Evolutionary conservation across 2,113 vertebrate genomes (phyloP).

Genomic region (Protobothrops flavoviridis): DNA sequence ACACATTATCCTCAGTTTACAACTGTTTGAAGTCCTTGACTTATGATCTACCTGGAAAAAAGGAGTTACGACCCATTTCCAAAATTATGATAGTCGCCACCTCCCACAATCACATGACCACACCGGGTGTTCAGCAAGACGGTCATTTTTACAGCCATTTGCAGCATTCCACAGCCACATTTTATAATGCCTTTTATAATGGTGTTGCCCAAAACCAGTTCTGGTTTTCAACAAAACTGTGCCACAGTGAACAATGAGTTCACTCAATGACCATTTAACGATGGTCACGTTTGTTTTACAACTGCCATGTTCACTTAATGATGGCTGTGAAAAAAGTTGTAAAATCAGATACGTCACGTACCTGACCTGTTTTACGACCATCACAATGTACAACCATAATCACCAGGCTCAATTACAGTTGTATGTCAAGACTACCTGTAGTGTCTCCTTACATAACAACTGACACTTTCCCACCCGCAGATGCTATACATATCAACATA

Average conservation of each 20-base stretch:
- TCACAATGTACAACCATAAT: neutral
- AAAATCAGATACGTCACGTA: neutral
- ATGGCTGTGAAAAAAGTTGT: neutral
- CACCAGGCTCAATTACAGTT: neutral
- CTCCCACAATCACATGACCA: neutral
- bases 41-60: neutral
- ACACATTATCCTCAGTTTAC: neutral
- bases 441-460: neutral
- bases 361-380: neutral
- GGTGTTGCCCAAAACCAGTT: neutral
- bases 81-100: neutral
- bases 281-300: neutral
- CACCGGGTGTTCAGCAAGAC: neutral
- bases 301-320: neutral
- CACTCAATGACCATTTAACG: neutral
- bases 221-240: neutral
- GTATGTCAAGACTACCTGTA: neutral
- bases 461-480: neutral
- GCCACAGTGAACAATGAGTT: neutral
- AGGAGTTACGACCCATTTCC: neutral
- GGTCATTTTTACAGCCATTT: neutral
- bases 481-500: neutral
- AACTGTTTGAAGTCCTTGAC: neutral
- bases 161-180: neutral
- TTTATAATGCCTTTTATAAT: neutral